phyloP scores from a whole-genome alignment of 2,113 vertebrate genomes.

The Heteronetta atricapilla region DNA sequence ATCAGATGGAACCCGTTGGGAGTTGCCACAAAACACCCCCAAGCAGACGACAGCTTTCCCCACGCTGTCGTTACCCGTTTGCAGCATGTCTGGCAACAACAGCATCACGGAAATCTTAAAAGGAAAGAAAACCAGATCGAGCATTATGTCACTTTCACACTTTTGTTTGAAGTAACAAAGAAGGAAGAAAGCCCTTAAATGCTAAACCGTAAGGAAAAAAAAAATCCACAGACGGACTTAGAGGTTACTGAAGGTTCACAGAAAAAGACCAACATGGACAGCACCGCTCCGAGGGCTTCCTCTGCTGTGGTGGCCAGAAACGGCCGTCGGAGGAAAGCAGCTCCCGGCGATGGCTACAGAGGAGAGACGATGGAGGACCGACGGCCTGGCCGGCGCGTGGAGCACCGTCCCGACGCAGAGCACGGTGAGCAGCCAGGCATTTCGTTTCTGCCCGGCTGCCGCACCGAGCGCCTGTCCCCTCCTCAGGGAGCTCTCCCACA shows the following conservation, averaged over 20 bases:
- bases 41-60: background rate
- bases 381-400: background rate
- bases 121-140: background rate
- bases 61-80: background rate
- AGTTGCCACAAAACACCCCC: background rate
- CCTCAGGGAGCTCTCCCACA: background rate
- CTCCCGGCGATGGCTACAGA: background rate
- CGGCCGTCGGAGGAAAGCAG: slow-evolving; percentile 2
- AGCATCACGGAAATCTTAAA: slow-evolving; percentile 3
- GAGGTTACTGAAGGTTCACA: slow-evolving; percentile 18
- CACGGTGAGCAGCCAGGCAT: accelerated
- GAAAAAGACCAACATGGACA: background rate
- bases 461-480: background rate
- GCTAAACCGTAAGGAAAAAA: slow-evolving; percentile 24
- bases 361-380: background rate
- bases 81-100: background rate
- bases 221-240: background rate
- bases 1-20: background rate
- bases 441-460: background rate
- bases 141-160: slow-evolving; percentile 51
- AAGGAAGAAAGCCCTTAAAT: slow-evolving; percentile 61
- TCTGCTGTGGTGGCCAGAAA: background rate
- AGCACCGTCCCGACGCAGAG: background rate
- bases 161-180: slow-evolving; percentile 38
- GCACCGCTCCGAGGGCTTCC: background rate